Conservation (phyloP, 92 coral and sea anemone genomes). For the Palythoa heliodiscus region DNA sequence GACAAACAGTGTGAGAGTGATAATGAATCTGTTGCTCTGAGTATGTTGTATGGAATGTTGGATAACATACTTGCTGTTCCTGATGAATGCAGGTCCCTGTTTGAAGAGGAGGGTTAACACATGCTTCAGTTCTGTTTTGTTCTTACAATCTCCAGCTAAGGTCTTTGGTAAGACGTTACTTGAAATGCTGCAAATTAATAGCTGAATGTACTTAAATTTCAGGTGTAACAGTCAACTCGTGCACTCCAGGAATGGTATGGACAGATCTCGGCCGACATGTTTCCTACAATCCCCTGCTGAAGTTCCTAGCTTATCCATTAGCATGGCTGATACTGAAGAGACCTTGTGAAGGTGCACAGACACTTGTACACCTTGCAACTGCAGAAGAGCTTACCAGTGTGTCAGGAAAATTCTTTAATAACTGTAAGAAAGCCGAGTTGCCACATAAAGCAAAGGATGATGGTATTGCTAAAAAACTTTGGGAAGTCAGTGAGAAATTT, state of each 20-base stretch:
- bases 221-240: constrained; percentile 92
- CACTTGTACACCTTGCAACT: constrained; percentile 89
- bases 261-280: constrained; percentile 81
- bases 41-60: no score
- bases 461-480: constrained; percentile 89
- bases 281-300: constrained; percentile 56
- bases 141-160: not conserved
- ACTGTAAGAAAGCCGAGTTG: constrained; percentile 73
- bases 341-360: constrained; percentile 94
- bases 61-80: no score
- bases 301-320: constrained; percentile 70
- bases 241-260: constrained; percentile 94
- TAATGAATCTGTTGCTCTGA: no score
- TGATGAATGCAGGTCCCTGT: no score
- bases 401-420: constrained; percentile 79
- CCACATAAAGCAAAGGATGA: constrained; percentile 86
- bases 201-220: not conserved
- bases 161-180: no score
- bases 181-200: no score
- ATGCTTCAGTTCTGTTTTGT: no score
- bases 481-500: constrained; percentile 89
- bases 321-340: constrained; percentile 75
- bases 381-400: constrained; percentile 65
- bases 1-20: no score
- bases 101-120: no score